Conservation (phyloP, 2,888 invertebrate genomes). For the Flexamia atlantica region DNA sequence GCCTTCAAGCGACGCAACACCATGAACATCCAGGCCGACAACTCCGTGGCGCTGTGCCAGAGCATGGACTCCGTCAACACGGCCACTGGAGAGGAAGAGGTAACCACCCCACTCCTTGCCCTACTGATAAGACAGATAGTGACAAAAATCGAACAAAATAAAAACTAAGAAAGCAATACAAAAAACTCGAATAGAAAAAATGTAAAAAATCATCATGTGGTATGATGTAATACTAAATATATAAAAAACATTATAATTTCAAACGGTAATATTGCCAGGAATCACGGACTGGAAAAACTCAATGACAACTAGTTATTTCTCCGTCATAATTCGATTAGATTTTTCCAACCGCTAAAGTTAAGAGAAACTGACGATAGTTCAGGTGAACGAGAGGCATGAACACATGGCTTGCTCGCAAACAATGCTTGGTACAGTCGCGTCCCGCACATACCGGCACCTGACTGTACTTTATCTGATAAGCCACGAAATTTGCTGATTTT, state of each 20-base stretch:
- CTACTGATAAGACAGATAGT: too few relatives aligned
- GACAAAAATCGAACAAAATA: too few relatives aligned
- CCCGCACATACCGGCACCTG: neutral
- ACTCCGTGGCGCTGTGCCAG: conserved; percentile 89
- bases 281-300: too few relatives aligned
- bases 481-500: conserved; percentile 19
- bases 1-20: conserved; percentile 67
- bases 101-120: conserved; percentile 77
- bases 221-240: too few relatives aligned
- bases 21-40: conserved; percentile 75
- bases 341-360: conserved; percentile 3
- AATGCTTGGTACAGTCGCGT: conserved; percentile 46
- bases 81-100: conserved; percentile 98
- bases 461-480: conserved; percentile 57
- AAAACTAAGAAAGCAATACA: too few relatives aligned
- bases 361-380: neutral
- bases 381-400: conserved; percentile 32
- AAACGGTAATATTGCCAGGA: too few relatives aligned
- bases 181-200: too few relatives aligned
- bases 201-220: too few relatives aligned
- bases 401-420: conserved; percentile 54
- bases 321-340: too few relatives aligned
- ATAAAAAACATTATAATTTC: too few relatives aligned
- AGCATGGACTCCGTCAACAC: conserved; percentile 99
- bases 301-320: too few relatives aligned